Evolutionary conservation across 2,797 vertebrate genomes (phyloP), one percentile per base, ranked within the genome.

Genomic region (Chelon labrosus): DNA sequence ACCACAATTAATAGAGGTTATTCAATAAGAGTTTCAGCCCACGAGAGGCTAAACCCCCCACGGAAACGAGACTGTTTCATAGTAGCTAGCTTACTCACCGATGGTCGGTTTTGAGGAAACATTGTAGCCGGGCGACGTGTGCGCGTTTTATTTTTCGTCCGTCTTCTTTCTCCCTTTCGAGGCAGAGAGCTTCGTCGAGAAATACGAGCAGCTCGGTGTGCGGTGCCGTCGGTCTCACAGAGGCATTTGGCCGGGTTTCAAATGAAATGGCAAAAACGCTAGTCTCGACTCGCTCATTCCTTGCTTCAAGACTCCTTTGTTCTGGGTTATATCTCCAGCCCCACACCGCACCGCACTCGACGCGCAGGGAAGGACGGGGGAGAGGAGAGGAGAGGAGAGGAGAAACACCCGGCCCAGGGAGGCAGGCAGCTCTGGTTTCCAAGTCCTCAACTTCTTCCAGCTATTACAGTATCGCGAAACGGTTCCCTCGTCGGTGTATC

Each of bases 81-180:
- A 49, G 69, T 58, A 72, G 56, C 63, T 59, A 75, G 76, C 80
- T 41, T 85, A 94, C 96, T 96, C 91, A 97, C 97, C 95, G 96
- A 90, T 60, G 96, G 91, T 90, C 97, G 91, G 89, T 96, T 97
- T 85, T 97, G 96, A 4, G 96, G 96, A 88, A 97, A 97, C 97
- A 97, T 97, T 84, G 86, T 94, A 70, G 83, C 85, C 85, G 89
- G 25, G 88, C 86, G 87, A 89, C 87, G 85, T 82, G 85, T 49
- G 82, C 25, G 70, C 58, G 50, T 39, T 51, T 12, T 41, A 47
- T 25, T 6, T 37, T 51, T 53, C 51, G 35, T 85, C 73, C 73
- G 72, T 76, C 76, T 85, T 88, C 85, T 88, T 80, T 76, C 76
- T 62, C 53, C 70, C 80, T 78, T 80, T 80, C 42, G 69, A 73